These are phyloP conservation scores for Ciona savignyi DNA, from an alignment of 23 tunicate species.

Conservation along the genomic window DNA sequence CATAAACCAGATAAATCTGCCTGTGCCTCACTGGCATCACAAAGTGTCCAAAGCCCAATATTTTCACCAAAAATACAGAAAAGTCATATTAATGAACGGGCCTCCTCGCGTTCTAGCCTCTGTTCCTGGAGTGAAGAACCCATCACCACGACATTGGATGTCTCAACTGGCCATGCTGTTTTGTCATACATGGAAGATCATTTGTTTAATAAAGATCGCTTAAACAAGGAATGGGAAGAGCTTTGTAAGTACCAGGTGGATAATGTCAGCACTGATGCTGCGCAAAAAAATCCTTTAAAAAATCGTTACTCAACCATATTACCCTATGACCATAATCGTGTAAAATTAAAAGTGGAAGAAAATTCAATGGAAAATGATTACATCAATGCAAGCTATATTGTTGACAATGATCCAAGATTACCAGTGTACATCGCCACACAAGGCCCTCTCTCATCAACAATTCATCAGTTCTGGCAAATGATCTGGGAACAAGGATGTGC, in stretches of 20 bases:
- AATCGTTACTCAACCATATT: conserved; percentile 32
- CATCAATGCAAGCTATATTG: conserved; percentile 7
- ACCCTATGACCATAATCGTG: conserved; percentile 83
- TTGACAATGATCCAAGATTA: conserved; percentile 75
- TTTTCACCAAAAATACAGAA: not conserved
- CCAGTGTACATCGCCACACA: conserved; percentile 86
- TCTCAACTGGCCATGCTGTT: conserved; percentile 69
- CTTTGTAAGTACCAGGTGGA: conserved; percentile 61
- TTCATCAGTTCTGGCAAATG: conserved; percentile 90
- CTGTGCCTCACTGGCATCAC: not conserved
- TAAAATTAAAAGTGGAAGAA: conserved; percentile 15
- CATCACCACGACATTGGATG: conserved; percentile 48
- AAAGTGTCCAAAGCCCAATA: not conserved
- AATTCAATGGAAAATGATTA: not conserved
- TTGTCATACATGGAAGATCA: conserved; percentile 90
- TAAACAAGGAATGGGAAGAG: conserved; percentile 67
- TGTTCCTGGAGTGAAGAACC: conserved; percentile 93
- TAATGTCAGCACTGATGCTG: conserved; percentile 25
- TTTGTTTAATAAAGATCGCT: conserved; percentile 41
- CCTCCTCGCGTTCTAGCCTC: conserved; percentile 29
- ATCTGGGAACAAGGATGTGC: conserved; percentile 82
- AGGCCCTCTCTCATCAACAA: conserved; percentile 72
- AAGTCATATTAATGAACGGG: too few species aligned
- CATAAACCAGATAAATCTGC: not conserved
- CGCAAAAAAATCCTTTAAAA: conserved; percentile 23